Evolutionary conservation across 2,888 invertebrate species (phyloP).

Genomic region (Drosophila rellima): DNA sequence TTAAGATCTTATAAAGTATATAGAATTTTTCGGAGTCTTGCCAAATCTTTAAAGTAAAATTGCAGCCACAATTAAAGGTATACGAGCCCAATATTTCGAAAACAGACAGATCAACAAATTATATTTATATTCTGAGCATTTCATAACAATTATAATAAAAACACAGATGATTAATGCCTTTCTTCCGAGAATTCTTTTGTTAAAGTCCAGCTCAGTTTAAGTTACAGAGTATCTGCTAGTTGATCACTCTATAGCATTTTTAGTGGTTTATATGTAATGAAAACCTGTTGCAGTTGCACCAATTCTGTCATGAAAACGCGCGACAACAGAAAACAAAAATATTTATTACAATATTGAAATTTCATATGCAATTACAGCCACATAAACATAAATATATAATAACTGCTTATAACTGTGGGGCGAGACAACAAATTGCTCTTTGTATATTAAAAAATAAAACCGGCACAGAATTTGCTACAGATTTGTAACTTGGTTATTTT

Average conservation of each 20-base stretch:
- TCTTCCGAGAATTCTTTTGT: background rate
- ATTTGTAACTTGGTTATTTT: conserved; percentile 13
- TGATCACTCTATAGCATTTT: conserved; percentile 3
- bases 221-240: conserved; percentile 15
- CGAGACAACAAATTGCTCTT: conserved; percentile 46
- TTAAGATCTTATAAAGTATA: background rate
- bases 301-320: conserved; percentile 73
- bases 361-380: conserved; percentile 70
- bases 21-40: background rate
- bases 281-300: conserved; percentile 75
- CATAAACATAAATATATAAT: conserved; percentile 59
- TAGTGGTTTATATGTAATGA: conserved; percentile 9
- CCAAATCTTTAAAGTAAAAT: background rate
- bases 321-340: conserved; percentile 60
- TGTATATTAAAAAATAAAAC: conserved; percentile 20
- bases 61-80: background rate
- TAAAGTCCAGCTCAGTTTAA: background rate
- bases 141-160: background rate
- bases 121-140: background rate
- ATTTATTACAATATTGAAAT: conserved; percentile 73
- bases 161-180: too few species aligned
- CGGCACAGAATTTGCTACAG: conserved; percentile 32
- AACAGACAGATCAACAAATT: background rate
- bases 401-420: conserved; percentile 47
- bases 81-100: background rate